phyloP scores from a whole-genome alignment of 2,888 invertebrate species.

The Thumatha senex region DNA sequence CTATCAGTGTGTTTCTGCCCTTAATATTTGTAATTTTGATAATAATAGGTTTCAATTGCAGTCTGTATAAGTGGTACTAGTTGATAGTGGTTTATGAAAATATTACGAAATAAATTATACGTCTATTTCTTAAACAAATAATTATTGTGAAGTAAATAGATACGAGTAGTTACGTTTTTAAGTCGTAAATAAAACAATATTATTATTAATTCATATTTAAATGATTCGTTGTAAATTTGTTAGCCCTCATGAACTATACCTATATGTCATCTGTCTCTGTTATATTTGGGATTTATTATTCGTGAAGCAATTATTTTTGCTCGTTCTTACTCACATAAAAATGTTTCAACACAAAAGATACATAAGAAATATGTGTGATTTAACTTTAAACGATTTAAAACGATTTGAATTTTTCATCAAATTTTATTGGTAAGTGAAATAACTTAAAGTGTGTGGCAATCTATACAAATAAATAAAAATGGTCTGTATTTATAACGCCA shows the following conservation, averaged over 20 bases:
- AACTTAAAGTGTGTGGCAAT: too few species aligned
- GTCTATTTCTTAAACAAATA: too few species aligned
- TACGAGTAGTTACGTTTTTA: not conserved
- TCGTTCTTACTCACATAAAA: not conserved
- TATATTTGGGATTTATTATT: not conserved
- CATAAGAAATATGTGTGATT: conserved; percentile 4
- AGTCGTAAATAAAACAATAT: too few species aligned
- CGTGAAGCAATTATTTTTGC: not conserved
- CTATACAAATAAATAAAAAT: too few species aligned
- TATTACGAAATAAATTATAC: not conserved
- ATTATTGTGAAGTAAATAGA: not conserved
- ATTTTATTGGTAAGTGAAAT: conserved; percentile 4
- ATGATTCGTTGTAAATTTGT: not conserved
- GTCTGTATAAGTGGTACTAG: not conserved
- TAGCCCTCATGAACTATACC: too few species aligned
- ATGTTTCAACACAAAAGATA: not conserved
- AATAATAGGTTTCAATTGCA: conserved; percentile 2
- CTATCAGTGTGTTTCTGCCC: too few species aligned
- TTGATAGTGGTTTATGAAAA: not conserved
- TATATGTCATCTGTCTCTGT: too few species aligned
- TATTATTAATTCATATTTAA: too few species aligned
- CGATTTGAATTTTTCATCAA: conserved; percentile 2
- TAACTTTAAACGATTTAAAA: not conserved
- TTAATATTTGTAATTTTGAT: conserved; percentile 1
- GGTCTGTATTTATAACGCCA: too few species aligned